A percentile compares a stretch with the other conserved stretches of the same genome.
Conservation (phyloP, 2,797 vertebrate species). For the Peromyscus aztecus region DNA sequence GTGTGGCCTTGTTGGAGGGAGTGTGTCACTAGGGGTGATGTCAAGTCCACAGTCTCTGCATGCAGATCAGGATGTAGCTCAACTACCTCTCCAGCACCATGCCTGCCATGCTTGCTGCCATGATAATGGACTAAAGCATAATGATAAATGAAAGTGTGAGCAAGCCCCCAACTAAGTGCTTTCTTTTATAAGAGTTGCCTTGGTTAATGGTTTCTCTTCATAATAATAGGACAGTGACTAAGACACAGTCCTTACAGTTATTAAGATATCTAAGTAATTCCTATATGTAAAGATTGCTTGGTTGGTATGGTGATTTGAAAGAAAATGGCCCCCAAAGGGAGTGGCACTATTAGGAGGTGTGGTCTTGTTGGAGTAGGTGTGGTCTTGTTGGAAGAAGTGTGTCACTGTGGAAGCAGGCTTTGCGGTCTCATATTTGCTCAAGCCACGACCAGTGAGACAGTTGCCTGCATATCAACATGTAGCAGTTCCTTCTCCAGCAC, state of each 20-base stretch:
- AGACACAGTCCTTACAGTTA: neutral
- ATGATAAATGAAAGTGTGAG: neutral
- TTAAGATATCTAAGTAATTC: slow-evolving; percentile 56
- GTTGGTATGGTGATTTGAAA: neutral
- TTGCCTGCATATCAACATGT: neutral
- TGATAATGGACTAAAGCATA: neutral
- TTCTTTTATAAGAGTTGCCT: neutral
- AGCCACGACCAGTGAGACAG: neutral
- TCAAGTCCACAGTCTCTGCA: neutral
- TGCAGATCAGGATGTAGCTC: neutral
- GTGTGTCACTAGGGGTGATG: neutral
- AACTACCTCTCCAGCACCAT: too few species aligned
- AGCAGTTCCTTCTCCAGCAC: neutral
- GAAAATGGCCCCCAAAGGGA: neutral
- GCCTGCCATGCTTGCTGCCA: too few species aligned
- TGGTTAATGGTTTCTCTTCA: neutral
- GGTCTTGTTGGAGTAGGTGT: neutral
- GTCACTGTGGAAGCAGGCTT: neutral
- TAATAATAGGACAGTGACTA: neutral
- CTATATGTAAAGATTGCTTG: neutral
- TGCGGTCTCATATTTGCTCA: neutral
- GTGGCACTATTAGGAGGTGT: neutral
- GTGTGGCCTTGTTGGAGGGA: neutral
- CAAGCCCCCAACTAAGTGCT: neutral
- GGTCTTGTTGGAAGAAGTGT: neutral